Conservation (phyloP, 2,888 invertebrate genomes). For the Xanthia togata region DNA sequence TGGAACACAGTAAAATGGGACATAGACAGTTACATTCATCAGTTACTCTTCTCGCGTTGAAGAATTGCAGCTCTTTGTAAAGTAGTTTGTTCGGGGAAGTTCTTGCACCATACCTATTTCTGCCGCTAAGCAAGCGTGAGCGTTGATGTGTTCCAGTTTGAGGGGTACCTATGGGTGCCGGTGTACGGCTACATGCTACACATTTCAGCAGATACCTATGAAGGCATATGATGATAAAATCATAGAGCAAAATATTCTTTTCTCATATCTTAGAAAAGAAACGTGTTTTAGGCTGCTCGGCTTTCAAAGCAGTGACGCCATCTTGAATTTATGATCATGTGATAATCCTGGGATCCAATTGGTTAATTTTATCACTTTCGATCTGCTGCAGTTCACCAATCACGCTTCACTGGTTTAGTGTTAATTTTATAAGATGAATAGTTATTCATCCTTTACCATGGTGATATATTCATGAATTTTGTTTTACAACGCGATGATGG, state of each 20-base stretch:
- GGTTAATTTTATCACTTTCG: neutral
- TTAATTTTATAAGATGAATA: conserved; percentile 8
- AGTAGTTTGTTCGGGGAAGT: too few species aligned
- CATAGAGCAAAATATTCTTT: too few species aligned
- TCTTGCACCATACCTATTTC: neutral
- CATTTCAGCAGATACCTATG: too few species aligned
- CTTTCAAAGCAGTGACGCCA: neutral
- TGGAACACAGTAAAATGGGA: neutral
- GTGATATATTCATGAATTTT: conserved; percentile 55
- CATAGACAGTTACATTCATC: neutral
- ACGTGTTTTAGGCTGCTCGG: neutral
- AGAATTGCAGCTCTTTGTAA: neutral
- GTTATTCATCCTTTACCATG: conserved; percentile 37
- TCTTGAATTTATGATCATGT: neutral
- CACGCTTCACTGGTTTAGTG: neutral
- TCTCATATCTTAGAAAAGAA: too few species aligned
- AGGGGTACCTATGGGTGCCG: too few species aligned
- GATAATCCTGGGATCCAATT: neutral
- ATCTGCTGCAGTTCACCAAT: neutral
- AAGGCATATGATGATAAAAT: too few species aligned
- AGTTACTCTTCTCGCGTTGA: neutral
- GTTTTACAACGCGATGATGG: conserved; percentile 38
- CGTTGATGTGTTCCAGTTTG: too few species aligned
- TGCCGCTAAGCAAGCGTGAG: too few species aligned
- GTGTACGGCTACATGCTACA: too few species aligned